Evolutionary conservation across 2,113 vertebrate species (phyloP), one percentile per base, ranked within the genome.

Genomic region (Dinomys branickii): DNA sequence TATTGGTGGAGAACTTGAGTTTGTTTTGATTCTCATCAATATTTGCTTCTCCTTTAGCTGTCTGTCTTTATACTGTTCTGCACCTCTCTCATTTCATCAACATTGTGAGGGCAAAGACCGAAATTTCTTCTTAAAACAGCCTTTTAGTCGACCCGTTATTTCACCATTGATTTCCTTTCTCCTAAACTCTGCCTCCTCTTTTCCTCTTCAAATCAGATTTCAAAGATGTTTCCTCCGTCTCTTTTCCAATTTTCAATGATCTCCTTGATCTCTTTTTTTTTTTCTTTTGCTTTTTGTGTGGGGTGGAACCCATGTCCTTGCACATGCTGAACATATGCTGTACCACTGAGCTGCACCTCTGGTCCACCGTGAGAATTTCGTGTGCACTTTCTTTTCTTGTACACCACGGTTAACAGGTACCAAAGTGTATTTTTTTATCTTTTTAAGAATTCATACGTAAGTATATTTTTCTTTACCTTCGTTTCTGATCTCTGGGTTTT

Each of bases 111-210:
- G 77, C 59, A 54, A 69, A 90, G n/a, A 26, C 35, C 41, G 35
- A 73, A 7, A 17, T 77, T 59, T 85, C 24, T 88, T 75, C 58
- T 80, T 61, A 63, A 92, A 87, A 73, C 33, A 54, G 10, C 38
- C 35, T n/a, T n/a, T n/a, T 69, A 17, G 17, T 69, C 67, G 35
- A 14, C 33, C 5, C 6, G 1, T 69, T 69, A 19, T 69, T 69
- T 69, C 30, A 78, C 30, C 84, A 1, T 24, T 87, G 12, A 73
- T 26, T 96, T 85, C 52, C 47, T 95, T 93, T 93, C 87, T 93
- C 86, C 33, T 84, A 52, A 61, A 65, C 5, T 73, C 61, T 86
- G 7, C 26, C 38, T 88, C 0, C 82, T 33, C 8, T 85, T 84
- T 90, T 73, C 5, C 6, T 0, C 61, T 65, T 30, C 33, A 28